phyloP scores from a whole-genome alignment of 2,888 invertebrate genomes.

The Scaptomyza tumidula region DNA sequence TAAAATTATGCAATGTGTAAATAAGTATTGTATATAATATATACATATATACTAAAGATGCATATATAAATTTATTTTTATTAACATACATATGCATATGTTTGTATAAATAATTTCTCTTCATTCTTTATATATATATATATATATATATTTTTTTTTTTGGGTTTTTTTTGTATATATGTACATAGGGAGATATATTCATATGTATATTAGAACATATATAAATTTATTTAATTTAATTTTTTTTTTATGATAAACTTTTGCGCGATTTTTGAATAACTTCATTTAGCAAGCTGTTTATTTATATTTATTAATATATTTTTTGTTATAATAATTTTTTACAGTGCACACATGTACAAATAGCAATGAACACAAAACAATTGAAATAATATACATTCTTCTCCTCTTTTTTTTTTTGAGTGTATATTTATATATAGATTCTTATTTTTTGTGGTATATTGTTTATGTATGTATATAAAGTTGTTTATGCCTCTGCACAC shows the following conservation, averaged over 20 bases:
- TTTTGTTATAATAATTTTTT: constrained; percentile 40
- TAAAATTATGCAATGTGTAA: constrained; percentile 75
- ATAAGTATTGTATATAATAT: constrained; percentile 67
- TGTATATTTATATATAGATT: constrained; percentile 17
- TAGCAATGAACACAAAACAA: constrained; percentile 23
- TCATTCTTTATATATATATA: constrained; percentile 31
- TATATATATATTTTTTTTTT: constrained; percentile 29
- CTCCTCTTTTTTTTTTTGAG: neutral
- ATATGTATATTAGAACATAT: constrained; percentile 34
- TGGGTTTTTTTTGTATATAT: constrained; percentile 28
- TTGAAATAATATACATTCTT: constrained; percentile 30
- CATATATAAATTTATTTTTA: constrained; percentile 13
- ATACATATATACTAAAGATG: constrained; percentile 33
- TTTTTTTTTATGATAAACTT: constrained; percentile 27
- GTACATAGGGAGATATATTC: neutral
- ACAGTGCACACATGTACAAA: constrained; percentile 67
- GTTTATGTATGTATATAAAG: constrained; percentile 26
- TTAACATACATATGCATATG: constrained; percentile 27
- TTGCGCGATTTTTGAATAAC: constrained; percentile 37
- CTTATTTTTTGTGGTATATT: constrained; percentile 4
- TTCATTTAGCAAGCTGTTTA: constrained; percentile 49
- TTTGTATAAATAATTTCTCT: constrained; percentile 65
- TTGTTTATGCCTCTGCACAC: constrained; percentile 14
- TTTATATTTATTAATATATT: constrained; percentile 20
- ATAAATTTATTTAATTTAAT: constrained; percentile 12